Percentiles rank a stretch among this genome's conserved stretches.
Conservation (phyloP, 1,140 invertebrate species). For the Microplitis mediator region DNA sequence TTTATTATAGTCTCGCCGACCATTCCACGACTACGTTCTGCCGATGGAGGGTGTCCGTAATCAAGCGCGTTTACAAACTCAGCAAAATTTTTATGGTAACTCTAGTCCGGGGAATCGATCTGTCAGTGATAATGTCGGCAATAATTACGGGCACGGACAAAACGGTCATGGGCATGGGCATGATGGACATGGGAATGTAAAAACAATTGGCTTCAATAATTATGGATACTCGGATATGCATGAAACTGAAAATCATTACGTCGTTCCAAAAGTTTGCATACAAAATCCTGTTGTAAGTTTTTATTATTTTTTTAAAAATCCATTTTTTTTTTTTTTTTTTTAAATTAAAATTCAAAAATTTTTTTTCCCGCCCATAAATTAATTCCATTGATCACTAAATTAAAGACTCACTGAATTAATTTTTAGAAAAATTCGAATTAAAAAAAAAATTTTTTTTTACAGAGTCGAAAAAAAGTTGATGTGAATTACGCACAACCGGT, state of each 20-base stretch:
- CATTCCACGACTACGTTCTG: conserved; percentile 51
- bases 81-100: conserved; percentile 52
- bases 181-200: conserved; percentile 23
- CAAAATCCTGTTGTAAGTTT: conserved; percentile 49
- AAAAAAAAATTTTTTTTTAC: background rate
- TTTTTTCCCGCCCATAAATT: too few relatives aligned
- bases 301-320: background rate
- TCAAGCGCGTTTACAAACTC: conserved; percentile 21
- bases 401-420: too few relatives aligned
- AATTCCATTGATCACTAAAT: too few relatives aligned
- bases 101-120: conserved; percentile 36
- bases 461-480: conserved; percentile 2
- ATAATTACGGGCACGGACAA: too few relatives aligned
- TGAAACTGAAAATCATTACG: conserved; percentile 50
- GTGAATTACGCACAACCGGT: conserved; percentile 36
- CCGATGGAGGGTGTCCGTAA: conserved; percentile 28
- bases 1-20: conserved; percentile 6
- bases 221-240: conserved; percentile 55
- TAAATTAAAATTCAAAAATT: too few relatives aligned
- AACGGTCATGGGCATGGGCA: too few relatives aligned
- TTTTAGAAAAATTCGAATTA: background rate
- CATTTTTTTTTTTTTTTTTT: background rate
- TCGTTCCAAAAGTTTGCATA: conserved; percentile 46
- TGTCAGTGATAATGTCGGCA: too few relatives aligned
- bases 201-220: conserved; percentile 47